Evolutionary conservation across 2,888 invertebrate genomes (phyloP), one percentile per base, ranked within the genome.

Genomic region (Watsonalla cultraria): DNA sequence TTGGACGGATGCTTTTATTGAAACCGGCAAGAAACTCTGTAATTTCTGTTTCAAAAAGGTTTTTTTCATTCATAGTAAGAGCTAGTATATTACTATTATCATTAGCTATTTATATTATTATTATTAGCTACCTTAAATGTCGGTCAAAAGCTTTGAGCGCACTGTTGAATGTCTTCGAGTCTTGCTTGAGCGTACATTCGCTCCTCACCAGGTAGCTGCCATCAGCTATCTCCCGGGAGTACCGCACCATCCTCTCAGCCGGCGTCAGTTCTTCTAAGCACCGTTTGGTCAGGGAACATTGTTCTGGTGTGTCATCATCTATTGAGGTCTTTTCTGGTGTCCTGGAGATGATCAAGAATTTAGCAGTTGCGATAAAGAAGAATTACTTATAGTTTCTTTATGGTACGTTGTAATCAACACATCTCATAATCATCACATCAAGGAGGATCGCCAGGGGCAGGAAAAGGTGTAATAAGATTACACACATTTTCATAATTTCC

Each of bases 71-170:
- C 4, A 24, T 1, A 24, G 24, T 24, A 24, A 24, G 1, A 24
- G 24, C 24, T 24, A 4, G 24, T 24, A 24, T 1, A 24, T 24
- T 24, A 24, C n/a, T n/a, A n/a, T n/a, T n/a, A n/a, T n/a, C n/a
- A n/a, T n/a, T n/a, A n/a, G n/a, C n/a, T n/a, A n/a, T n/a, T n/a
- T n/a, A n/a, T n/a, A n/a, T n/a, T n/a, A n/a, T n/a, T n/a, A n/a
- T n/a, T n/a, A n/a, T n/a, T n/a, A n/a, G n/a, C n/a, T n/a, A 90
- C 90, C 79, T 81, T 62, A 82, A 86, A 72, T 90, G 89, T 56
- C 72, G 77, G 58, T 90, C 89, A 64, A 87, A 82, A 9, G 82
- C 72, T 56, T 78, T 80, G 57, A 90, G 62, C 13, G 90, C 88
- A 7, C 66, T 72, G 45, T 80, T 80, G 59, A 88, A 90, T 9